A percentile compares a stretch with the other conserved stretches of the same genome.
phyloP scores from a whole-genome alignment of 2,888 invertebrate genomes.

The Metallyticus violacea region DNA sequence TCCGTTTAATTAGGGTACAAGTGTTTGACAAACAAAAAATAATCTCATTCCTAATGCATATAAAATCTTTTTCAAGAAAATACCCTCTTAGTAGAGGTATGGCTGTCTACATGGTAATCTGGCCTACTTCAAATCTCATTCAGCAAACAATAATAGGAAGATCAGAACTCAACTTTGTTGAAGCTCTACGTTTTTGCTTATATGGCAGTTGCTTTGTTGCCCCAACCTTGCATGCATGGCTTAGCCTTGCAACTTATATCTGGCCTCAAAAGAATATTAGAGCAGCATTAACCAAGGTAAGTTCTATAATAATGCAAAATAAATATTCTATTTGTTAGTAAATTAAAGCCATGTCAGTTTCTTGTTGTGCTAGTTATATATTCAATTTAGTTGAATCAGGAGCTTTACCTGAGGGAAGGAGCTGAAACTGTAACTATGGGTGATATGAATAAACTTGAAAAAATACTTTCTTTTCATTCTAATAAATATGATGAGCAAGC shows the following conservation, averaged over 20 bases:
- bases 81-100: conserved; percentile 60
- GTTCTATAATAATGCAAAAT: neutral
- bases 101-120: conserved; percentile 67
- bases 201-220: conserved; percentile 81
- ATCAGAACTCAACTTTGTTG: conserved; percentile 45
- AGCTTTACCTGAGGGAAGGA: too few relatives aligned
- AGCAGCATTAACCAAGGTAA: conserved; percentile 28
- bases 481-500: too few relatives aligned
- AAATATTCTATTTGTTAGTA: too few relatives aligned
- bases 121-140: conserved; percentile 70
- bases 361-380: too few relatives aligned
- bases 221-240: conserved; percentile 77
- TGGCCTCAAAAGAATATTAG: conserved; percentile 19
- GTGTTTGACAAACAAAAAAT: neutral
- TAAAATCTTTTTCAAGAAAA: conserved; percentile 40
- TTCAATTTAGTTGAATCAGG: too few relatives aligned
- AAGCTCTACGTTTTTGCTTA: conserved; percentile 68
- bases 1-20: neutral
- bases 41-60: neutral
- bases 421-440: too few relatives aligned
- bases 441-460: too few relatives aligned
- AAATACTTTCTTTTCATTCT: too few relatives aligned
- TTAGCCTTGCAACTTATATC: conserved; percentile 64
- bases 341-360: too few relatives aligned
- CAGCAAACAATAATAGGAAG: conserved; percentile 69